phyloP scores from a whole-genome alignment of 2,888 invertebrate genomes.

The Ectropis crepuscularia region DNA sequence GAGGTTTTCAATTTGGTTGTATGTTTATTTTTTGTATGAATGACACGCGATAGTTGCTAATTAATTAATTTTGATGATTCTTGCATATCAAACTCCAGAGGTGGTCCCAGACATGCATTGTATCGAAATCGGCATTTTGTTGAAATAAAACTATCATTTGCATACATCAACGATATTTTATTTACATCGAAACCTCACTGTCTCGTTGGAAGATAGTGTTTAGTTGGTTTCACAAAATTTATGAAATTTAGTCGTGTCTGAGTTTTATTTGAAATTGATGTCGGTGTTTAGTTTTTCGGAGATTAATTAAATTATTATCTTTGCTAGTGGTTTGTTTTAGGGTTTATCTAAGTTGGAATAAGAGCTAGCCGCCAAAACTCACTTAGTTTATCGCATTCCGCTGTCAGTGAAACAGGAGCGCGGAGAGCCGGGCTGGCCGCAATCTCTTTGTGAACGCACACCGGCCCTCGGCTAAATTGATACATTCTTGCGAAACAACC shows the following conservation, averaged over 20 bases:
- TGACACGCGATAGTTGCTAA: too few species aligned
- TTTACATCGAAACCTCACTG: too few species aligned
- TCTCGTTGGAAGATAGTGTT: too few species aligned
- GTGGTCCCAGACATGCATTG: too few species aligned
- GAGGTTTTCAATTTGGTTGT: background rate
- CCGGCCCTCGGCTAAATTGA: slow-evolving; percentile 78
- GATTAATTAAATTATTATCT: background rate
- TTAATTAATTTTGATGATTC: background rate
- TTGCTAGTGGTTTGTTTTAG: slow-evolving; percentile 50
- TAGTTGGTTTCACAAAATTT: too few species aligned
- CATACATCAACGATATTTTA: too few species aligned
- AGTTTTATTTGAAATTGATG: too few species aligned
- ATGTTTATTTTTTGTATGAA: too few species aligned
- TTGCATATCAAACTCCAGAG: background rate
- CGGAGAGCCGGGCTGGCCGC: slow-evolving; percentile 62
- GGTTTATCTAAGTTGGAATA: slow-evolving; percentile 69
- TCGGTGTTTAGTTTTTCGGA: too few species aligned
- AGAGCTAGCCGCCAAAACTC: slow-evolving; percentile 68
- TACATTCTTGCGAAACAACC: slow-evolving; percentile 81
- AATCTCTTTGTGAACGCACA: slow-evolving; percentile 71
- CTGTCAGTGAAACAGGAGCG: slow-evolving; percentile 77
- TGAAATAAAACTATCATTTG: too few species aligned
- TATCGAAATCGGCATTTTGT: too few species aligned
- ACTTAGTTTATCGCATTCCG: slow-evolving; percentile 79
- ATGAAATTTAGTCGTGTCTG: too few species aligned